Evolutionary conservation across 2,113 vertebrate genomes (phyloP), one percentile per base, ranked within the genome.

Genomic region (Kobus ellipsiprymnus): DNA sequence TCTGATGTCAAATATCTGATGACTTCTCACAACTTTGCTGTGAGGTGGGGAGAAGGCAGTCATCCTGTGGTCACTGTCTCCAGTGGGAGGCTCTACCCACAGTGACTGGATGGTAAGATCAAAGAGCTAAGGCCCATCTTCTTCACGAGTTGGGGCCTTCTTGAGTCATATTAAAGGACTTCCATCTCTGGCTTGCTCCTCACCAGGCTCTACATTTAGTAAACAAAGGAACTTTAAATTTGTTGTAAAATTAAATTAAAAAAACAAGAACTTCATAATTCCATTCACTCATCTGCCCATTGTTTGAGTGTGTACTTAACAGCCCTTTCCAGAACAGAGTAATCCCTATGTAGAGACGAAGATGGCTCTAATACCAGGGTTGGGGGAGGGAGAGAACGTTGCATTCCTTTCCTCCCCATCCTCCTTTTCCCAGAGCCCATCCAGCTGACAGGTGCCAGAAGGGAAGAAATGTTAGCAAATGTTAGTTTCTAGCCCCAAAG

Each of bases 381-480:
- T 33, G 55, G 33, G 60, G 46, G 6, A 6, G 78, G 25, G 67
- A 54, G 55, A 64, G 87, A 48, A 71, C n/a, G 4, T 30, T 67
- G 27, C 92, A 98, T 97, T 97, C 96, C 90, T 96, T 96, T 87
- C 95, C 62, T 96, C 55, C 84, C 90, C 50, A 91, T 88, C 77
- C 92, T 98, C 87, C 94, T 97, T 98, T 97, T 96, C 95, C 96
- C 97, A 97, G 92, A 88, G 92, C 74, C 67, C 87, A 87, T 96
- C 95, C 96, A 98, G 94, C 96, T 97, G 96, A 96, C 97, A 98
- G 96, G 97, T 98, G 96, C 97, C 96, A 97, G 92, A 96, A 98
- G 92, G 83, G 94, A 97, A 97, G 97, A 98, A 96, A 97, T 98
- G 92, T 98, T 97, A 97, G 81, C 96, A 98, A 98, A 97, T 97